Evolutionary conservation across 2,888 invertebrate species (phyloP), one percentile per base, ranked within the genome.

Genomic region (Desoria tigrina): DNA sequence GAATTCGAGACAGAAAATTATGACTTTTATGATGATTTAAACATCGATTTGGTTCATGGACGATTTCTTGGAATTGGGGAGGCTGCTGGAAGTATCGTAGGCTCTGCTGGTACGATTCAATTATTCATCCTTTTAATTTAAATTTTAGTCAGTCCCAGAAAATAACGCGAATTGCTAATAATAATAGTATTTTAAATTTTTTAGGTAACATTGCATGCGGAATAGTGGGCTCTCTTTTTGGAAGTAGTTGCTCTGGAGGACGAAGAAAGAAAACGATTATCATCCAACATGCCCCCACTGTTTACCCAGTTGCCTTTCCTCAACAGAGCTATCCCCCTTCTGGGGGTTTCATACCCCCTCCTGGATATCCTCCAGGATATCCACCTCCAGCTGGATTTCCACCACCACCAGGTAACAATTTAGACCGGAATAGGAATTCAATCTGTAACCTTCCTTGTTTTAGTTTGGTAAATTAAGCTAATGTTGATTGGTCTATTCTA

Each of bases 1-100:
- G 51, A 51, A 24, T 51, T 23, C 16, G 51, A 51, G 51, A 51
- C 24, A 24, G 51, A 51, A 9, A 51, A 51, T 24, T 51, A 26
- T 26, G 51, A 51, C 51, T 51, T 24, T 51, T 51, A 23, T 51
- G 51, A 51, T 16, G 51, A 51, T 26, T 24, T 51, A 4, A 51
- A 51, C 16, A 51, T 51, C 16, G 51, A 51, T 16, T 9, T 51
- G 51, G 51, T 51, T 7, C 51, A 51, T 26, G 51, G 51, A 24
- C 51, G 51, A 16, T 16, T 16, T 51, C 16, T 51, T 24, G 51
- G 23, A 4, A 24, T 51, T 51, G 21, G 23, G 6, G 51, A 51
- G 18, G 24, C 26, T 21, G 21, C 51, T 6, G 51, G 51, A 51
- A 51, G 21, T 51, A 7, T 51, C 14, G 51, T 18, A 3, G 51